Conservation (phyloP, 2,797 vertebrate genomes). For the Miichthys miiuy region DNA sequence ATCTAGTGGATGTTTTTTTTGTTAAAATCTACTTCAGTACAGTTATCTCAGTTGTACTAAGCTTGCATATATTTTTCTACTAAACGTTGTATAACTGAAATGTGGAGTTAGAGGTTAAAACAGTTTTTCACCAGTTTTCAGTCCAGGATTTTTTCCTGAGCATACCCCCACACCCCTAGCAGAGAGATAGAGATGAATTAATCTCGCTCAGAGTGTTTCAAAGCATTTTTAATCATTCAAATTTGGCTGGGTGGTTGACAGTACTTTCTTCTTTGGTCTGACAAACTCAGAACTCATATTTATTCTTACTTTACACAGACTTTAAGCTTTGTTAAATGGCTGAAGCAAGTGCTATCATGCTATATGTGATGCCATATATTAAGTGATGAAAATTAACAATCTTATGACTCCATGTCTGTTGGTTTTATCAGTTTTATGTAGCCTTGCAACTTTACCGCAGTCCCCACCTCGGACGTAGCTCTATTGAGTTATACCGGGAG, state of each 20-base stretch:
- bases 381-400: not conserved
- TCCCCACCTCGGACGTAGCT: slow-evolving; percentile 61
- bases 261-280: too few relatives aligned
- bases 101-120: not conserved
- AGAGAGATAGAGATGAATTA: too few relatives aligned
- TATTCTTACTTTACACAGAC: not conserved
- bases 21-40: not conserved
- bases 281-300: too few relatives aligned
- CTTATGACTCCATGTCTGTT: slow-evolving; percentile 3
- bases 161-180: too few relatives aligned
- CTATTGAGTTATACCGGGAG: slow-evolving; percentile 63
- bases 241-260: too few relatives aligned
- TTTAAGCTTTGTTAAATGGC: not conserved
- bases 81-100: not conserved
- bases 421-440: slow-evolving; percentile 74
- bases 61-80: not conserved
- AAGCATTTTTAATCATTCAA: too few relatives aligned
- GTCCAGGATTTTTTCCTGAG: too few relatives aligned
- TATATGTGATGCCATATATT: not conserved
- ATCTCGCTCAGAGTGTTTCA: too few relatives aligned
- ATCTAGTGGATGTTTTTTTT: slow-evolving; percentile 2
- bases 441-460: slow-evolving; percentile 71
- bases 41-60: not conserved
- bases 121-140: too few relatives aligned
- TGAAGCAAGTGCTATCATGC: not conserved